A percentile compares a stretch with the other conserved stretches of the same genome.
Evolutionary conservation across 2,113 vertebrate species (phyloP).

Genomic region (Takifugu flavidus): DNA sequence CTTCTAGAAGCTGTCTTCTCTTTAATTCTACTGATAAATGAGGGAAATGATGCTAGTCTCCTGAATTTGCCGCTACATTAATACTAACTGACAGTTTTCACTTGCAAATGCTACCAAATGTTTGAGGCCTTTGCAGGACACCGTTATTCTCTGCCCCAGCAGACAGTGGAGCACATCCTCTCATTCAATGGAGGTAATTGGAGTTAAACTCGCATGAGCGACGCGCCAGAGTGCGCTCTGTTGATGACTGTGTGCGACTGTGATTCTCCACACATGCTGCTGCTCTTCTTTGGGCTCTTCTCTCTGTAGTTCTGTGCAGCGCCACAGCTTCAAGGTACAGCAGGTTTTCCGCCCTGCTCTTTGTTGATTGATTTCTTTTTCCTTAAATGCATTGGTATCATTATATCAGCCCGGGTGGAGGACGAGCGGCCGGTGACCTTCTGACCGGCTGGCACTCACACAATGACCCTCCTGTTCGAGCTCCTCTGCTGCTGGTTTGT

Average conservation of each 20-base stretch:
- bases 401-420: constrained; percentile 10
- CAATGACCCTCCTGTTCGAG: constrained; percentile 53
- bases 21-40: background rate
- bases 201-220: too few species aligned
- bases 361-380: background rate
- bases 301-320: too few species aligned
- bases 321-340: too few species aligned
- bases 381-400: background rate
- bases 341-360: background rate
- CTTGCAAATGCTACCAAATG: background rate
- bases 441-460: constrained; percentile 51
- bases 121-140: too few species aligned
- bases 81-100: constrained; percentile 4
- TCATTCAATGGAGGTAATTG: too few species aligned
- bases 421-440: constrained; percentile 45
- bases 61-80: constrained; percentile 2
- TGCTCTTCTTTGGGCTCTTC: too few species aligned
- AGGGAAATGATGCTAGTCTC: background rate
- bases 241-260: too few species aligned
- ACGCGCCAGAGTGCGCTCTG: too few species aligned
- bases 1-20: background rate
- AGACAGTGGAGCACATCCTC: too few species aligned
- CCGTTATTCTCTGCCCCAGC: too few species aligned
- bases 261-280: too few species aligned
- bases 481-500: constrained; percentile 8